Conservation (phyloP, 2,113 vertebrate genomes). For the Todiramphus chloris region DNA sequence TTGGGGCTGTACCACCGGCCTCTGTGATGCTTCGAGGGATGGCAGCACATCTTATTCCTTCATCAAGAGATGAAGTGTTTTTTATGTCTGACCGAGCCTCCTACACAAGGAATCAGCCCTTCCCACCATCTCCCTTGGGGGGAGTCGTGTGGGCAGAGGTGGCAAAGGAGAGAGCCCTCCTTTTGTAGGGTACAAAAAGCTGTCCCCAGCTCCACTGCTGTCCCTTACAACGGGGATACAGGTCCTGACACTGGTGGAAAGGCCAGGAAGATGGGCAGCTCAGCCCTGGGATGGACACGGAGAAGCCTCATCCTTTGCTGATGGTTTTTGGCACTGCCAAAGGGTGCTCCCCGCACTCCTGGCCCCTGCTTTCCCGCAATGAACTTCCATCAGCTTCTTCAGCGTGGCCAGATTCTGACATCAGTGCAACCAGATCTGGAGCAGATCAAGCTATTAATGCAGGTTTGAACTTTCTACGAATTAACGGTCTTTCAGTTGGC, state of each 20-base stretch:
- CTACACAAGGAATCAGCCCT: no score
- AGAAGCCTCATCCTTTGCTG: neutral
- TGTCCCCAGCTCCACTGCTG: neutral
- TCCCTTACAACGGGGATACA: neutral
- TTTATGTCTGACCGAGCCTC: neutral
- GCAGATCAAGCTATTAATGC: neutral
- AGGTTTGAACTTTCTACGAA: neutral
- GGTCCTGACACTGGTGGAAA: neutral
- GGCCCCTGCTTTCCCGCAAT: neutral
- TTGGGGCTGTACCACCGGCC: neutral
- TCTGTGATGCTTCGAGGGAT: neutral
- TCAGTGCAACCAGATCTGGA: neutral
- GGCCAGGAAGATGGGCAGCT: neutral
- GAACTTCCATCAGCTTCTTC: neutral
- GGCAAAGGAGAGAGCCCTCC: neutral
- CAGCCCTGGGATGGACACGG: neutral
- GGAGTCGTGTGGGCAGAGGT: neutral
- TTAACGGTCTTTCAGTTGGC: neutral
- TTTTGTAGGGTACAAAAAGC: neutral
- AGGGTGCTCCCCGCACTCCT: no score
- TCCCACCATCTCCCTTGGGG: neutral
- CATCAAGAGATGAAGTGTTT: neutral
- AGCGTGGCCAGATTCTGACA: neutral
- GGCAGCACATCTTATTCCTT: neutral
- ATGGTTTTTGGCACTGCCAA: neutral